Percentiles rank a stretch among this genome's conserved stretches.
Conservation (phyloP, 2,888 invertebrate species). For the Epinotia brunnichana region DNA sequence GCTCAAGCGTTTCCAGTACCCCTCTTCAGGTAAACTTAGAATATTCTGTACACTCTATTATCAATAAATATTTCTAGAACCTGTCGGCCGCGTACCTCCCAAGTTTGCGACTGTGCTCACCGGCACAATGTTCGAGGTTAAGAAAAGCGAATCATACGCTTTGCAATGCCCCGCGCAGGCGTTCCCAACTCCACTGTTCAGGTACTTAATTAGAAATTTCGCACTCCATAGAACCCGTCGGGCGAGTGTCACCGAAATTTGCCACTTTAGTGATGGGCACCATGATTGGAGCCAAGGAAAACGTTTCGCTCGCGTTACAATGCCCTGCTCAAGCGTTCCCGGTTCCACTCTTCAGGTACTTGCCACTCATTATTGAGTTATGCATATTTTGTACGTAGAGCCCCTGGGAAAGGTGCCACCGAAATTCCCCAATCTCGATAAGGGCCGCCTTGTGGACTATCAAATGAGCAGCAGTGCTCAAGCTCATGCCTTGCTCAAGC, state of each 20-base stretch:
- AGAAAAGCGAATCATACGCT: conserved; percentile 74
- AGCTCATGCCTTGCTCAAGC: conserved; percentile 87
- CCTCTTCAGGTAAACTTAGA: conserved; percentile 73
- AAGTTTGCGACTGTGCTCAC: conserved; percentile 83
- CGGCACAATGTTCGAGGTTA: conserved; percentile 83
- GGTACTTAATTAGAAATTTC: conserved; percentile 62
- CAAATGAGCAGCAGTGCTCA: conserved; percentile 66
- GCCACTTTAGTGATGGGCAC: conserved; percentile 85
- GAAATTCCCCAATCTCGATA: conserved; percentile 80
- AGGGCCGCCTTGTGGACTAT: conserved; percentile 62
- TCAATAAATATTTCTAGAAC: conserved; percentile 62
- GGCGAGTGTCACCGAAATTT: conserved; percentile 87
- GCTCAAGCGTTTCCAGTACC: conserved; percentile 86
- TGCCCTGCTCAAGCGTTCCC: conserved; percentile 88
- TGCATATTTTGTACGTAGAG: conserved; percentile 60
- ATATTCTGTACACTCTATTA: conserved; percentile 52
- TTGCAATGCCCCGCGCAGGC: conserved; percentile 88
- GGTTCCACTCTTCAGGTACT: conserved; percentile 85
- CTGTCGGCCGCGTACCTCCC: conserved; percentile 76
- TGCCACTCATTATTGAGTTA: conserved; percentile 33
- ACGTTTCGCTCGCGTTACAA: conserved; percentile 80
- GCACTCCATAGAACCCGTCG: conserved; percentile 85
- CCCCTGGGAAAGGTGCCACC: conserved; percentile 85
- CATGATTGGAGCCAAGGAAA: conserved; percentile 81
- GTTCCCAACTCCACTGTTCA: conserved; percentile 81